These are phyloP conservation scores for Ctenopoma multispine DNA, from an alignment of 2,797 vertebrate genomes.

Conservation along the genomic window DNA sequence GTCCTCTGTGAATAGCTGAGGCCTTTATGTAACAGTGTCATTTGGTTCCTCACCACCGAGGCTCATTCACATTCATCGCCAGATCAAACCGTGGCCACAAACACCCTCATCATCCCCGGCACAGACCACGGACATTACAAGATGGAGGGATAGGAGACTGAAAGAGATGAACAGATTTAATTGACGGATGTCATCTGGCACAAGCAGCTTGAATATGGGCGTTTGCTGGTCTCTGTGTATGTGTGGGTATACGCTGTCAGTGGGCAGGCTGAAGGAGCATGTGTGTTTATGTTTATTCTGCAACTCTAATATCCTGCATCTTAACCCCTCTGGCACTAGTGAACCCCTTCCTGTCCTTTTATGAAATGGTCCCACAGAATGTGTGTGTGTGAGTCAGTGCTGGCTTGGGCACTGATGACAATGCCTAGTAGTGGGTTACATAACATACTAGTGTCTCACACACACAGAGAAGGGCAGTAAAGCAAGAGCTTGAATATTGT, in stretches of 20 bases:
- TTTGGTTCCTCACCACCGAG: slow-evolving; percentile 68
- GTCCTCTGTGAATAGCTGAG: slow-evolving; percentile 64
- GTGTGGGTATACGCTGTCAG: slow-evolving; percentile 27
- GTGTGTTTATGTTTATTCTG: slow-evolving; percentile 30
- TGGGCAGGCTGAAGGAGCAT: slow-evolving; percentile 22
- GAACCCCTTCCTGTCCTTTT: slow-evolving; percentile 54
- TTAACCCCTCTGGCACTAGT: slow-evolving; percentile 10
- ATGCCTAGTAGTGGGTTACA: slow-evolving; percentile 61
- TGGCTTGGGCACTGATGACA: slow-evolving; percentile 56
- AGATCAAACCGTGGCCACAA: slow-evolving; percentile 51
- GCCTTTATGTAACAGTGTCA: slow-evolving; percentile 74
- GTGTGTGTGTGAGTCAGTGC: slow-evolving; percentile 44
- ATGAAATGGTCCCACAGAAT: slow-evolving; percentile 37
- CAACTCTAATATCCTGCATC: slow-evolving; percentile 44
- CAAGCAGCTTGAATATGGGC: slow-evolving; percentile 49
- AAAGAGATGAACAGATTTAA: slow-evolving; percentile 38
- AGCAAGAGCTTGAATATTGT: slow-evolving; percentile 36
- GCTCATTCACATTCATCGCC: slow-evolving; percentile 74
- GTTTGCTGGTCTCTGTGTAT: slow-evolving; percentile 48
- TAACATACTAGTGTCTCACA: slow-evolving; percentile 54
- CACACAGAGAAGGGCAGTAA: slow-evolving; percentile 37
- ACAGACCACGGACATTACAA: slow-evolving; percentile 18
- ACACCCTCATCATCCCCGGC: slow-evolving; percentile 44
- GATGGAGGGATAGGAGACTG: slow-evolving; percentile 24
- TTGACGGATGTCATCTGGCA: slow-evolving; percentile 44